These are phyloP conservation scores for Dasypolia templi DNA, from an alignment of 2,888 invertebrate genomes.

Conservation along the genomic window DNA sequence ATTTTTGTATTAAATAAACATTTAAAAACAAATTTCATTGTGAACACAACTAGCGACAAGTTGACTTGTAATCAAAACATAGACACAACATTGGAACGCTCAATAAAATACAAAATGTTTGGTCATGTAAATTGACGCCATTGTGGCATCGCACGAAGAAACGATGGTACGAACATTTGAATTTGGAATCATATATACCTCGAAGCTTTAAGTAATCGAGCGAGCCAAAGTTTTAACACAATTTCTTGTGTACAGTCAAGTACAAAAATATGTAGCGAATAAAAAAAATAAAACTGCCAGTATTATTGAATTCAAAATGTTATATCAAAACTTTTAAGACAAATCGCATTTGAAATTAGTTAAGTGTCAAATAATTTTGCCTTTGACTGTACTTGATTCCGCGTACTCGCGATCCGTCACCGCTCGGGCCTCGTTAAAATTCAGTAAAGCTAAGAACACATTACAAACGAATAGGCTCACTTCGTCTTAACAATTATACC, in stretches of 20 bases:
- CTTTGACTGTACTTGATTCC: constrained; percentile 56
- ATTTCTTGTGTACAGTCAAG: constrained; percentile 60
- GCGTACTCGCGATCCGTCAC: constrained; percentile 50
- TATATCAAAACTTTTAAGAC: neutral
- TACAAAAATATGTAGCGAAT: neutral
- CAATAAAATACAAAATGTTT: constrained; percentile 41
- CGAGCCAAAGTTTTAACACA: constrained; percentile 71
- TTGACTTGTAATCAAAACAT: constrained; percentile 35
- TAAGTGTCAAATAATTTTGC: neutral
- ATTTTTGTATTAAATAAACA: constrained; percentile 10
- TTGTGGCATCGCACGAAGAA: constrained; percentile 23
- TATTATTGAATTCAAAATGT: neutral
- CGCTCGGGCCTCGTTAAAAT: constrained; percentile 73
- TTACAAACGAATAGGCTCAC: constrained; percentile 75
- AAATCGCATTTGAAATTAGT: neutral
- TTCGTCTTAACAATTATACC: constrained; percentile 77
- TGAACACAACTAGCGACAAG: constrained; percentile 31
- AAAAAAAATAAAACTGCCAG: neutral
- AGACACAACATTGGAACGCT: constrained; percentile 17
- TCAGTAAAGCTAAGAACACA: constrained; percentile 79
- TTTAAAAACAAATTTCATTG: constrained; percentile 16
- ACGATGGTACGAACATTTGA: constrained; percentile 40
- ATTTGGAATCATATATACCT: constrained; percentile 61
- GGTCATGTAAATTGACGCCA: constrained; percentile 41
- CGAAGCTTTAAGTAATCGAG: constrained; percentile 61